Conservation (phyloP, 2,797 vertebrate genomes). For the Rhynchonycteris naso region DNA sequence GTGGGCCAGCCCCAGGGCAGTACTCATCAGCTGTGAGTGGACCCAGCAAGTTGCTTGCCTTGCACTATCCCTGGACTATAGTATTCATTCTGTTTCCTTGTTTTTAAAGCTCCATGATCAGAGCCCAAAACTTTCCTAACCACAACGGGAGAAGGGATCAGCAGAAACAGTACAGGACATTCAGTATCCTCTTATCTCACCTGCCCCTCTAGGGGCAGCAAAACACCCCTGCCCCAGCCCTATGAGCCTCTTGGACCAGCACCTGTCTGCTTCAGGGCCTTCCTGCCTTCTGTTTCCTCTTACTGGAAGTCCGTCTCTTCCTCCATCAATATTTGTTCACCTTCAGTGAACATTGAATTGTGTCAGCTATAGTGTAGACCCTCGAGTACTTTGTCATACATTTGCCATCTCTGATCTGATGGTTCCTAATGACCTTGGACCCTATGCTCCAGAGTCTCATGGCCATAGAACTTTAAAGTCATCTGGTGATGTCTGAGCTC, state of each 20-base stretch:
- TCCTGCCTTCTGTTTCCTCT: not conserved
- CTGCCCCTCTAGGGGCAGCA: not conserved
- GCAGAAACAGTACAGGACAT: not conserved
- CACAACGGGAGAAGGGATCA: not conserved
- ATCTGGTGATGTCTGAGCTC: too few relatives aligned
- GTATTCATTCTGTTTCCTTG: not conserved
- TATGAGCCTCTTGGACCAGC: rapidly evolving
- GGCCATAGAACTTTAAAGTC: not conserved
- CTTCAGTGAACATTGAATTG: not conserved
- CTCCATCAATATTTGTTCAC: not conserved
- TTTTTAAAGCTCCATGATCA: not conserved
- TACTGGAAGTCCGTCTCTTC: not conserved
- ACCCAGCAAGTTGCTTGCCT: not conserved
- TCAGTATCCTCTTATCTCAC: rapidly evolving
- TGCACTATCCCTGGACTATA: too few relatives aligned
- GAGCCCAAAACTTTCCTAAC: not conserved
- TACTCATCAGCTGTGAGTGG: rapidly evolving
- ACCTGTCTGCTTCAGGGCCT: rapidly evolving
- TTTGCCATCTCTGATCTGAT: not conserved
- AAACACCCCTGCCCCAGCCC: not conserved
- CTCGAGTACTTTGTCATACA: rapidly evolving
- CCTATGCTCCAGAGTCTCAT: rapidly evolving
- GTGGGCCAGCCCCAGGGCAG: not conserved
- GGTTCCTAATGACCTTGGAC: not conserved
- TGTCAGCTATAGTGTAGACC: not conserved